Conservation (phyloP, 2,888 invertebrate species). For the Dasypolia templi region DNA sequence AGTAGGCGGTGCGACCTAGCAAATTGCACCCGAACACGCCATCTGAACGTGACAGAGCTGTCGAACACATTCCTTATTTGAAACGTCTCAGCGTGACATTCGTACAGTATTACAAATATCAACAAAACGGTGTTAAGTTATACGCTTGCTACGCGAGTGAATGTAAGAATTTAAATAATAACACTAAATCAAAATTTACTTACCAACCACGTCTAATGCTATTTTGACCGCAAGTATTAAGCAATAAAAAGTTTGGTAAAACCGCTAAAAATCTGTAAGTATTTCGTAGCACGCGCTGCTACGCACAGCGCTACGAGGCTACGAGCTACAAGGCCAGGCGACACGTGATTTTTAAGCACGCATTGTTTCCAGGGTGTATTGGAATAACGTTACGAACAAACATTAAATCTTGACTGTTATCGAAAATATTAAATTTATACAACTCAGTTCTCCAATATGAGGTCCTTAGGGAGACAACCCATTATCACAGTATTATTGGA, state of each 20-base stretch:
- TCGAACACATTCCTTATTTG: constrained; percentile 89
- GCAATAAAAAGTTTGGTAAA: constrained; percentile 68
- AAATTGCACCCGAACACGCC: constrained; percentile 89
- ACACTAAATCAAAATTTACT: constrained; percentile 56
- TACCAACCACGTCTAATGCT: constrained; percentile 55
- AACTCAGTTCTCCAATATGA: background rate
- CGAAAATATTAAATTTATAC: background rate
- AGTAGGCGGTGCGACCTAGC: constrained; percentile 88
- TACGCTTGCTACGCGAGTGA: constrained; percentile 40
- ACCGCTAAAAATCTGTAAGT: constrained; percentile 66
- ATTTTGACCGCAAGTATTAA: constrained; percentile 67
- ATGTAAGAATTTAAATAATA: constrained; percentile 54
- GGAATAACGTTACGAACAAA: constrained; percentile 23
- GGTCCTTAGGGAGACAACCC: constrained; percentile 14
- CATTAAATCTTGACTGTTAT: background rate
- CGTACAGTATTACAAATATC: constrained; percentile 80
- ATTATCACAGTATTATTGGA: constrained; percentile 25
- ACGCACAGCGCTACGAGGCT: constrained; percentile 61
- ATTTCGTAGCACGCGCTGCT: constrained; percentile 69
- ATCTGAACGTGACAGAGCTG: constrained; percentile 89
- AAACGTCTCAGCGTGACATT: constrained; percentile 87
- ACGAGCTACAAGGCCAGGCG: constrained; percentile 63
- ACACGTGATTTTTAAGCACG: constrained; percentile 61
- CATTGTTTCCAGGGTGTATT: constrained; percentile 47
- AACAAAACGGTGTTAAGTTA: constrained; percentile 69